phyloP scores from a whole-genome alignment of 2,888 invertebrate genomes.

The Scrobipalpa costella region DNA sequence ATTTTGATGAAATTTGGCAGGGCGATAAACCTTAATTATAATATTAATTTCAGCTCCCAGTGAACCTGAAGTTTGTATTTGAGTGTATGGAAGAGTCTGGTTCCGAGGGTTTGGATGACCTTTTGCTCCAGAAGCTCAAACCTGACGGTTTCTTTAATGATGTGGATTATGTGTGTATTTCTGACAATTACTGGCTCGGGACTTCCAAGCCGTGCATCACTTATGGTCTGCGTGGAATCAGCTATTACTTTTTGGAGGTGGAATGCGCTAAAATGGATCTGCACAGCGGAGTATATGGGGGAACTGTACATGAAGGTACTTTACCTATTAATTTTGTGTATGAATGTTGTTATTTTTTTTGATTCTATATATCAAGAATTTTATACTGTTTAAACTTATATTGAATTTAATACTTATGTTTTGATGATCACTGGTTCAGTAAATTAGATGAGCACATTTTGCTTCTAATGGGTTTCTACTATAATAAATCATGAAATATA shows the following conservation, averaged over 20 bases:
- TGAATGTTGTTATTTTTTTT: no score
- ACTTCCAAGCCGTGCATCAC: constrained; percentile 98
- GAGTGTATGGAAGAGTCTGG: constrained; percentile 99
- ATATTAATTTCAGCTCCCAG: constrained; percentile 79
- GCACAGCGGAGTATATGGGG: constrained; percentile 98
- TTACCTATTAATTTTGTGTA: constrained; percentile 34
- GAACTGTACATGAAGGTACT: constrained; percentile 89
- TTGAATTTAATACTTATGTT: no score
- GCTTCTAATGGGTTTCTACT: no score
- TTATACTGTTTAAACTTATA: no score
- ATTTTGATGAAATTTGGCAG: no score
- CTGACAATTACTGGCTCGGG: constrained; percentile 99
- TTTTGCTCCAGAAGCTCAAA: constrained; percentile 81
- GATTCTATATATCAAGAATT: no score
- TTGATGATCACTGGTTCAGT: no score
- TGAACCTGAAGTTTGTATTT: constrained; percentile 93
- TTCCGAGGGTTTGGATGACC: constrained; percentile 95
- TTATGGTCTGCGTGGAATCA: constrained; percentile 96
- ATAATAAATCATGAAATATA: no score
- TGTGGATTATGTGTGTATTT: constrained; percentile 97
- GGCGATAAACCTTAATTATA: no score
- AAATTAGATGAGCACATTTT: no score
- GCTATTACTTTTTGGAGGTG: constrained; percentile 94
- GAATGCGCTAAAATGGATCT: constrained; percentile 95
- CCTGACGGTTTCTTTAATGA: constrained; percentile 88